Base-by-base conservation (phyloP, 1,140 invertebrate genomes). In the Macrosteles quadrilineatus region DNA sequence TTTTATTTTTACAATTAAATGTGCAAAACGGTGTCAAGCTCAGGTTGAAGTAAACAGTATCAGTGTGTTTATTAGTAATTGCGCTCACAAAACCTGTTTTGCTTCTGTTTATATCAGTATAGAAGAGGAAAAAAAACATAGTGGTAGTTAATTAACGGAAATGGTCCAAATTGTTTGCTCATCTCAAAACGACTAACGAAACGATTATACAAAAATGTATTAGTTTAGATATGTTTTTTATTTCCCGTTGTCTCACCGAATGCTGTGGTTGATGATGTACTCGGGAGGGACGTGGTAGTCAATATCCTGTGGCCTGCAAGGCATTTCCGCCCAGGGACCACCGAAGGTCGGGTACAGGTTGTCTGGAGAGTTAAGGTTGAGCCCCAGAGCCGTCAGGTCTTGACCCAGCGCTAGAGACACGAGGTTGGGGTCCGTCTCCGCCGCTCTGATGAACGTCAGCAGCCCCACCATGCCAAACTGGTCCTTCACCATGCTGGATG, bases 391-490 rank as follows among this genome's bases (percentile, higher is more conserved):
- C 21, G 97, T 99, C 73, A 99, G 86, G 84, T 99, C 98, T 81
- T 96, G 95, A 23, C 98, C 98, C 73, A 99, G 86, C 57, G 97
- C 97, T 75, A 99, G 81, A 23, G 95, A 95, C 65, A 98, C 95
- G 72, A 98, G 83, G 82, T 97, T 97, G 27, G 93, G 95, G 85
- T 98, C 95, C 23, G 94, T 95, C 85, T 99, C 97, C 53, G 97
- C 95, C 71, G 96, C 95, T 80, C 96, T 87, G 73, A 99, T 98
- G 82, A 99, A 99, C 67, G 97, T 97, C 79, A 99, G 83, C 66
- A 99, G 85, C 32, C 98, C 98, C 71, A 98, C 96, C 85, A 99
- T 98, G 72, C 98, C 98, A 83, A 98, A 99, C 85, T 99, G 97
- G 85, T 99, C 98, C 74, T 93, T 95, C 68, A 99, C 95, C 97